Evolutionary conservation across 2,113 vertebrate species (phyloP), one percentile per base, ranked within the genome.

Genomic region (Charadrius vociferus): DNA sequence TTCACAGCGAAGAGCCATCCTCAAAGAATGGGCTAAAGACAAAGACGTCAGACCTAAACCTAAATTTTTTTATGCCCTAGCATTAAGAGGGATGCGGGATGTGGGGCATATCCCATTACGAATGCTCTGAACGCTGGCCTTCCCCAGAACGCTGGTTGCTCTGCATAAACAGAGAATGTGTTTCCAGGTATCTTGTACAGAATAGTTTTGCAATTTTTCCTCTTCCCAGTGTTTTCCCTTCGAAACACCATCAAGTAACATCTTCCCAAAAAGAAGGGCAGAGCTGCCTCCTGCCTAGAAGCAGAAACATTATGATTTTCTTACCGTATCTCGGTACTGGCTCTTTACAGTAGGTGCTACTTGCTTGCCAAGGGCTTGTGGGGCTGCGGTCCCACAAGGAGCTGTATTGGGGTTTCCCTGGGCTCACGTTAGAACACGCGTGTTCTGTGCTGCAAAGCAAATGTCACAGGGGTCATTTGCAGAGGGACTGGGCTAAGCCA

Each of bases 401-500:
- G 27, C 1, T n/a, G 45, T 17, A 24, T 13, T 27, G n/a, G 68
- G 39, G 61, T 32, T 32, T 58, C 61, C 2, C 1, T 21, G 1
- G 1, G 49, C 36, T 75, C 45, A 20, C 5, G 0, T 23, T 1
- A 8, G 52, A 67, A 30, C 12, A 6, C 11, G 37, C 4, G 62
- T 62, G 43, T 21, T 34, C 30, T 52, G 29, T 1, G 0, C 45
- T 77, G 68, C 59, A n/a, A 81, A 91, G 49, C 1, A 45, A 41
- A 55, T 27, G 65, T 53, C 50, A 47, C 0, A 0, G n/a, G 73
- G 62, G 41, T 84, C 10, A 29, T 29, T 87, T 67, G 43, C 36
- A 75, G 68, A 71, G 29, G 30, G 34, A 81, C 16, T 22, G 61
- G n/a, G 30, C 49, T 61, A 53, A 86, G 37, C 16, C 67, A 67